These are phyloP conservation scores for Myzus persicae DNA, from an alignment of 1,140 invertebrate species.

Conservation along the genomic window DNA sequence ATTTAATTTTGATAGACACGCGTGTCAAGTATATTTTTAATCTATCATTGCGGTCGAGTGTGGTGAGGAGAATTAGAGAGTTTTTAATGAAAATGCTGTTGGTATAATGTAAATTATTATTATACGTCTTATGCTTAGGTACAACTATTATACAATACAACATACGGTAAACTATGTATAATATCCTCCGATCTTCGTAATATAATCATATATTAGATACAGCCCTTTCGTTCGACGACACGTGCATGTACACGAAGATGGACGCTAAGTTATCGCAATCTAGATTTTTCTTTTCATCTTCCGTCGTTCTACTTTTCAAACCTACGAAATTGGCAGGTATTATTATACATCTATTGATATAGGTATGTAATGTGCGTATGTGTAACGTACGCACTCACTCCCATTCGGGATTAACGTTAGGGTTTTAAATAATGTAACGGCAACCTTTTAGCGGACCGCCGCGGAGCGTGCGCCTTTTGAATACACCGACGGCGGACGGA, in stretches of 20 bases:
- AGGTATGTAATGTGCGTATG: neutral
- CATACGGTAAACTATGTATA: too few species aligned
- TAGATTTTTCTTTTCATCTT: neutral
- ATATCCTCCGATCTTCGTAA: too few species aligned
- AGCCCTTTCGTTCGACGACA: neutral
- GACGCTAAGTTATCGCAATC: neutral
- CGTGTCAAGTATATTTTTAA: too few species aligned
- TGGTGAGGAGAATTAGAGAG: too few species aligned
- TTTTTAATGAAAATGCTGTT: too few species aligned
- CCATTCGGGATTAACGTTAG: neutral
- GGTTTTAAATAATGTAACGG: conserved; percentile 54
- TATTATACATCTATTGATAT: neutral
- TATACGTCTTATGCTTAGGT: neutral
- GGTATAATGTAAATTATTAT: conserved; percentile 19
- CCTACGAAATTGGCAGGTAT: neutral
- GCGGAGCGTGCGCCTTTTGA: neutral
- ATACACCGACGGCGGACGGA: neutral
- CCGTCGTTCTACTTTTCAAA: neutral
- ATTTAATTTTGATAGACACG: too few species aligned
- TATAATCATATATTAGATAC: neutral
- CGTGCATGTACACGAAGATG: neutral
- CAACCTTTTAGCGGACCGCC: conserved; percentile 19
- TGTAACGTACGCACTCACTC: neutral
- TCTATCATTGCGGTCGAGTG: too few species aligned
- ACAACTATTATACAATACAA: too few species aligned